Evolutionary conservation across 2,113 vertebrate genomes (phyloP).

Genomic region (Lepus americanus): DNA sequence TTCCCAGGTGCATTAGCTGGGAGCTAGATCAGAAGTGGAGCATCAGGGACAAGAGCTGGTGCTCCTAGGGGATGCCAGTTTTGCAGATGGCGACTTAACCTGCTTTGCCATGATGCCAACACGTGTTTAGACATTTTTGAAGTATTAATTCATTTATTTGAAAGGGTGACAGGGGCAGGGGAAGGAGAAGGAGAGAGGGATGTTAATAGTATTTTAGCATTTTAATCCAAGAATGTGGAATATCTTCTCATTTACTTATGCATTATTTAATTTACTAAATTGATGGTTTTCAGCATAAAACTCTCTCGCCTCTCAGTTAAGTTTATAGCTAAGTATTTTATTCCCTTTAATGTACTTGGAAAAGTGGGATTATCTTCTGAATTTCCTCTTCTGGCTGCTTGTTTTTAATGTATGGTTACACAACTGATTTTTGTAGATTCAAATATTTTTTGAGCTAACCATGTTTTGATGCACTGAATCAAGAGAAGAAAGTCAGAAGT

Average conservation of each 20-base stretch:
- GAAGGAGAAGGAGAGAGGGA: too few species aligned
- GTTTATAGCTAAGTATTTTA: constrained; percentile 32
- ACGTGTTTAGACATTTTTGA: too few species aligned
- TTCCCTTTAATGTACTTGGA: background rate
- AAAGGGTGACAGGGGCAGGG: too few species aligned
- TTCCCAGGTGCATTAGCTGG: too few species aligned
- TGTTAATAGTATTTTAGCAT: background rate
- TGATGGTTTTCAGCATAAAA: background rate
- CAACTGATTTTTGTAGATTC: background rate
- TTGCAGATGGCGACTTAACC: too few species aligned
- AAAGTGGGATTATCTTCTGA: constrained; percentile 17
- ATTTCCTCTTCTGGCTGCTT: background rate
- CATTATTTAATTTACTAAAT: background rate
- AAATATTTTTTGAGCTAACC: constrained; percentile 36
- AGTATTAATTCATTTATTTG: too few species aligned
- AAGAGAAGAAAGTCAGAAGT: constrained; percentile 56
- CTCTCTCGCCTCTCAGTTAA: constrained; percentile 10
- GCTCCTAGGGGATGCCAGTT: too few species aligned
- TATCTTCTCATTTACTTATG: background rate
- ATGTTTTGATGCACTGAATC: constrained; percentile 11
- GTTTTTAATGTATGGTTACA: constrained; percentile 16
- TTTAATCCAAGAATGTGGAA: background rate
- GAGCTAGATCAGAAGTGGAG: too few species aligned
- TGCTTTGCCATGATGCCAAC: too few species aligned
- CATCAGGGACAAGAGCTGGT: too few species aligned